phyloP scores from a whole-genome alignment of 2,113 vertebrate species.

The Corythaeola cristata region DNA sequence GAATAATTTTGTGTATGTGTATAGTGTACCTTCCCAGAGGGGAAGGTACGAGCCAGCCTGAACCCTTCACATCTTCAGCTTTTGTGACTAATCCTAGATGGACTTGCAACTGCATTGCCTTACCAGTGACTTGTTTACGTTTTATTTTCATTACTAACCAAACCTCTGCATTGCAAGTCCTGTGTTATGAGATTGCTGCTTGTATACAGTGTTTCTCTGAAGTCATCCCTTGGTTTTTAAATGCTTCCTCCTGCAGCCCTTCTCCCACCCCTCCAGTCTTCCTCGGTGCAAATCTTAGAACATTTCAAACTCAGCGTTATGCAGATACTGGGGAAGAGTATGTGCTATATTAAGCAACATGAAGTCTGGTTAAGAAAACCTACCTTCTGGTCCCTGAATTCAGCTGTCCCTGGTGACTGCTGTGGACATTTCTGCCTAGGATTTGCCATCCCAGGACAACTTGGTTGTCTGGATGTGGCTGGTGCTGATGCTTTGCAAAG shows the following conservation, averaged over 20 bases:
- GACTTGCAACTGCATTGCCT: neutral
- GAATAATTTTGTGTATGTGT: neutral
- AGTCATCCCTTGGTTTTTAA: neutral
- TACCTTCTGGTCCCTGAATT: slow-evolving; percentile 16
- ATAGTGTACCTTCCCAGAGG: no score
- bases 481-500: neutral
- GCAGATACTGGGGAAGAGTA: slow-evolving; percentile 21
- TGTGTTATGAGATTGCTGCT: neutral
- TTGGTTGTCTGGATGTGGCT: neutral
- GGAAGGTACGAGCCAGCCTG: neutral
- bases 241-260: neutral
- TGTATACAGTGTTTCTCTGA: neutral
- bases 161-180: neutral
- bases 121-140: neutral
- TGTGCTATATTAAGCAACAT: slow-evolving; percentile 43
- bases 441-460: neutral
- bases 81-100: neutral
- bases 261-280: neutral
- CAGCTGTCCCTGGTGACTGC: neutral
- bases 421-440: neutral
- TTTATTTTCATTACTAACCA: neutral
- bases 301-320: slow-evolving; percentile 28
- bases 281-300: neutral
- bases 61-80: neutral
- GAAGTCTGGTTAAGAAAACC: slow-evolving; percentile 34